phyloP scores from a whole-genome alignment of 2,888 invertebrate genomes.

The Neocrepidodera transversa region DNA sequence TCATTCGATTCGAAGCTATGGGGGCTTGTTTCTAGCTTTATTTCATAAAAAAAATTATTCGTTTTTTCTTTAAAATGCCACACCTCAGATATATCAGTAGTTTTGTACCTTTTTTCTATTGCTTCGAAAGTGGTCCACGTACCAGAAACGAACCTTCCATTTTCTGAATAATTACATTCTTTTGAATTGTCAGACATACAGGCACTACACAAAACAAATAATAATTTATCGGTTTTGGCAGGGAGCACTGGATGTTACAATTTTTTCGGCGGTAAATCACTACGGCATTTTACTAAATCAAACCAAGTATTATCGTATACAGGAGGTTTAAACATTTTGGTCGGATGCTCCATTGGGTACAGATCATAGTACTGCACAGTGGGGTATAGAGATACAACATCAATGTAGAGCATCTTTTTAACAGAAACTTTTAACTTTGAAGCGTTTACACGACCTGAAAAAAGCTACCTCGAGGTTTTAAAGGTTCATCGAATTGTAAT shows the following conservation, averaged over 20 bases:
- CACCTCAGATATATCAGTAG: too few relatives aligned
- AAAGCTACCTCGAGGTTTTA: not conserved
- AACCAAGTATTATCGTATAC: too few relatives aligned
- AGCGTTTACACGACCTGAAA: not conserved
- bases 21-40: constrained; percentile 25
- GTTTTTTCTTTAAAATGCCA: too few relatives aligned
- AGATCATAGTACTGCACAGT: constrained; percentile 40
- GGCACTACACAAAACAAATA: too few relatives aligned
- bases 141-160: too few relatives aligned
- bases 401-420: constrained; percentile 39
- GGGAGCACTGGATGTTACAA: too few relatives aligned
- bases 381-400: constrained; percentile 39
- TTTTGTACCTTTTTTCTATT: too few relatives aligned
- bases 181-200: too few relatives aligned
- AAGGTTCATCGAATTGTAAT: not conserved
- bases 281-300: too few relatives aligned
- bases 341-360: constrained; percentile 37
- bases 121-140: too few relatives aligned
- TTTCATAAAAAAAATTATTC: constrained; percentile 18
- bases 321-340: constrained; percentile 36
- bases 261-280: too few relatives aligned
- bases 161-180: not conserved
- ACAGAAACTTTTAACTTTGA: not conserved
- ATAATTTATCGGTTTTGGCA: constrained; percentile 25
- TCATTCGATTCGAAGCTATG: constrained; percentile 33